Percentiles rank a stretch among this genome's conserved stretches.
These are phyloP conservation scores for Anthopleura xanthogrammica DNA, from an alignment of 92 coral and sea anemone species.

Conservation along the genomic window DNA sequence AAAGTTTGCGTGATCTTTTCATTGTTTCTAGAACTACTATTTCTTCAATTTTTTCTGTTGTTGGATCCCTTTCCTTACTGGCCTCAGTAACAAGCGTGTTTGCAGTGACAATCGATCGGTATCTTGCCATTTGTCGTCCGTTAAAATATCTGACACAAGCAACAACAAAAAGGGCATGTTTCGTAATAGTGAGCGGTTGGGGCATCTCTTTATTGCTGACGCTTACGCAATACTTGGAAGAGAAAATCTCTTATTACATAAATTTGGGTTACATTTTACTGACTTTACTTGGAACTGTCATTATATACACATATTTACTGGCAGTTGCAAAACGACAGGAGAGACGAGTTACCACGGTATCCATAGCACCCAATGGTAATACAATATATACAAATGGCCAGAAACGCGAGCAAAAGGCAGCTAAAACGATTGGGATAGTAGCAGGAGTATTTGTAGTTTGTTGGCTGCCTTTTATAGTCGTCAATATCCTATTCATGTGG, in stretches of 20 bases:
- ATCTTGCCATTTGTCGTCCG: constrained; percentile 38
- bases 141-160: constrained; percentile 25
- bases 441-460: constrained; percentile 64
- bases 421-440: constrained; percentile 68
- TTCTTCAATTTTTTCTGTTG: too few relatives aligned
- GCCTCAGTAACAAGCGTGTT: constrained; percentile 35
- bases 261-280: constrained; percentile 21
- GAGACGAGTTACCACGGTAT: constrained; percentile 6
- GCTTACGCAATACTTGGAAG: background rate
- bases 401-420: constrained; percentile 41
- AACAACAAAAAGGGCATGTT: constrained; percentile 20
- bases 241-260: background rate
- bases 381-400: background rate
- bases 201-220: constrained; percentile 7
- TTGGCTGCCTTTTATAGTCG: constrained; percentile 69
- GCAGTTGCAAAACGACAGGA: constrained; percentile 22
- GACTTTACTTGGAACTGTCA: constrained; percentile 12
- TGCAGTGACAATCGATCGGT: constrained; percentile 45
- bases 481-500: constrained; percentile 44
- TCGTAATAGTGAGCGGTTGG: constrained; percentile 26
- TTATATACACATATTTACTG: constrained; percentile 32
- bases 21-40: too few relatives aligned
- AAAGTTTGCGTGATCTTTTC: too few relatives aligned
- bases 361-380: background rate
- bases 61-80: too few relatives aligned